These are phyloP conservation scores for Molossus alvarezi DNA, from an alignment of 2,797 vertebrate species.

Conservation along the genomic window DNA sequence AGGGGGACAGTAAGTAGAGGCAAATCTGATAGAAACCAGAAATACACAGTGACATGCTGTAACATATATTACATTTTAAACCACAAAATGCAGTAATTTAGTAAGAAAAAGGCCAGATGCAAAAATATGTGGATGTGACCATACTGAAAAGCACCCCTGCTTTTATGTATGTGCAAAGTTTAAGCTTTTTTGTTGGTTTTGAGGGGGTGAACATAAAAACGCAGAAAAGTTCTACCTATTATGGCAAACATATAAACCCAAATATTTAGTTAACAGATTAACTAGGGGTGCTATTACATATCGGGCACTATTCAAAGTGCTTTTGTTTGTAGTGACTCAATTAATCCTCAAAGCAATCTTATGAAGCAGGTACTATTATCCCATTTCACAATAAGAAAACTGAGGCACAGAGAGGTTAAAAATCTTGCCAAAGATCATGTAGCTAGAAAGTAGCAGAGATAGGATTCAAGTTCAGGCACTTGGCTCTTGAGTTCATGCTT, in stretches of 20 bases:
- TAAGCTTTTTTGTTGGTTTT: constrained; percentile 22
- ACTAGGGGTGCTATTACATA: constrained; percentile 9
- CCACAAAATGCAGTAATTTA: constrained; percentile 59
- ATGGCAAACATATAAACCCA: constrained; percentile 61
- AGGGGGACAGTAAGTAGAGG: constrained; percentile 49
- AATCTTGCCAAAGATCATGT: constrained; percentile 68
- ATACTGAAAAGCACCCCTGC: constrained; percentile 42
- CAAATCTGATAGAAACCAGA: constrained; percentile 61
- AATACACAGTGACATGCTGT: constrained; percentile 52
- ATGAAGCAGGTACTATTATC: constrained; percentile 52
- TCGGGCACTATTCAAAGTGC: constrained; percentile 48
- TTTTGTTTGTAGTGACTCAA: constrained; percentile 62
- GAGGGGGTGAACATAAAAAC: constrained; percentile 11
- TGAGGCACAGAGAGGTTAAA: constrained; percentile 72
- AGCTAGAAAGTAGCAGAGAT: constrained; percentile 69
- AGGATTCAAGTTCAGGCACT: constrained; percentile 72
- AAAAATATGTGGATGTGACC: constrained; percentile 72
- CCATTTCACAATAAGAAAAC: constrained; percentile 67
- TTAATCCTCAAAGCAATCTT: constrained; percentile 65
- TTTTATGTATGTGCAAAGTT: constrained; percentile 39
- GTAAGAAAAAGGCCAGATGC: constrained; percentile 58
- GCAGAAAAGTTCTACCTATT: constrained; percentile 46
- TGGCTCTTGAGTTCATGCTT: constrained; percentile 72
- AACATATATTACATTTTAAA: constrained; percentile 59
- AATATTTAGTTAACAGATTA: constrained; percentile 51